Base-by-base conservation (phyloP, 2,113 vertebrate species). In the Bostrychus sinensis region DNA sequence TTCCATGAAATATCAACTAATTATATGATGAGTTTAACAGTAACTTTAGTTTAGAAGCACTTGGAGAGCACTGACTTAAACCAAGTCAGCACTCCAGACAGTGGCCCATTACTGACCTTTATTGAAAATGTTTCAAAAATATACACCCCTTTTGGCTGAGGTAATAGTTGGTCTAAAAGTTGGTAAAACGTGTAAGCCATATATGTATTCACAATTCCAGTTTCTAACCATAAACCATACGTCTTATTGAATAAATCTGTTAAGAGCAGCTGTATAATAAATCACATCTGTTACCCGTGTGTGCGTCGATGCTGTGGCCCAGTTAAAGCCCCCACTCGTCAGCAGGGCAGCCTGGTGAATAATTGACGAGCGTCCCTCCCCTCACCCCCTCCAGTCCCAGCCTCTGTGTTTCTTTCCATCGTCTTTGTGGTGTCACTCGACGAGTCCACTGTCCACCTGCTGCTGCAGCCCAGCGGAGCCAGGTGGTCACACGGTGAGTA, bases 341-440 rank as follows among this genome's bases (percentile, higher is more conserved):
- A 19, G 2, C 37, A 30, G 64, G 4, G 8, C 23, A 1, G 56
- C 32, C 11, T 56, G 55, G 70, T 93, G 66, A 93, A 93, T 93
- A 89, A 93, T 93, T 93, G 82, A 93, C 78, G 11, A 80, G 71
- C 66, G 17, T 66, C n/a, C 62, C 54, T 66, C 62, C 59, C 66
- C 64, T 25, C 42, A 56, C 70, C 56, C 54, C 19, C 53, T 13
- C 25, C 25, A 7, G 7, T 28, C 10, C 54, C 10, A 28, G 14
- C 20, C 56, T 36, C 50, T 70, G 56, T 62, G 46, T 70, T 66
- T 87, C 67, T 80, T 84, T 90, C 84, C 87, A 89, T 84, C 83
- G 65, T 70, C 72, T 68, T 72, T 82, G 78, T 77, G 20, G 60
- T 36, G 65, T 71, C 25, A 3, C 54, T 78, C 66, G 4, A 68